Evolutionary conservation across 2,113 vertebrate genomes (phyloP).

Genomic region (Sturnus vulgaris): DNA sequence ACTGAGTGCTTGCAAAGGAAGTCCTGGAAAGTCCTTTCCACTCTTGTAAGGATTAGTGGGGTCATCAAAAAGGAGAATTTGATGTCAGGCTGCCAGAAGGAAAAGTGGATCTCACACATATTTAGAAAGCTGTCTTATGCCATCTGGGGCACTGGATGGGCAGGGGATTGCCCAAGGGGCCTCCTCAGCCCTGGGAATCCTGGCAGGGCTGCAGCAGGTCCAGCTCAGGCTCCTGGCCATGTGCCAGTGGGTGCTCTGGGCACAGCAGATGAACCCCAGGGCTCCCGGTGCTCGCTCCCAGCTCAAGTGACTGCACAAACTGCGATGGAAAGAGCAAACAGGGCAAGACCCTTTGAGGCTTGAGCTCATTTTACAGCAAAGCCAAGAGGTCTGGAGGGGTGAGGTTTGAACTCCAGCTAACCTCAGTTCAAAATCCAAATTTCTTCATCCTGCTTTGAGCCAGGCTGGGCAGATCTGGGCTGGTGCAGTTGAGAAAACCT

Average conservation of each 20-base stretch:
- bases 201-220: background rate
- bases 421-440: background rate
- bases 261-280: background rate
- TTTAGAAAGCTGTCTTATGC: background rate
- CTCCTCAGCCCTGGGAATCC: rapidly evolving
- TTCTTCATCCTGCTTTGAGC: background rate
- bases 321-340: background rate
- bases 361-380: background rate
- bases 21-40: background rate
- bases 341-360: background rate
- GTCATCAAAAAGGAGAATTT: background rate
- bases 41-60: background rate
- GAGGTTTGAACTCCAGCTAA: constrained; percentile 29
- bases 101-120: background rate
- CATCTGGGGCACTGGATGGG: background rate
- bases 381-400: background rate
- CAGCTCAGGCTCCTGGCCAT: rapidly evolving
- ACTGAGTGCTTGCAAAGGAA: background rate
- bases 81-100: background rate
- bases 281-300: rapidly evolving
- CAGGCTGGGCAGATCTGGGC: background rate
- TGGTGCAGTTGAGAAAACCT: background rate
- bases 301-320: background rate
- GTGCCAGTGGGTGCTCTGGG: background rate
- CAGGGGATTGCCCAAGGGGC: background rate